Percentiles rank a stretch among this genome's conserved stretches.
Evolutionary conservation across 2,888 invertebrate genomes (phyloP).

Genomic region (Napeogenes sylphis): DNA sequence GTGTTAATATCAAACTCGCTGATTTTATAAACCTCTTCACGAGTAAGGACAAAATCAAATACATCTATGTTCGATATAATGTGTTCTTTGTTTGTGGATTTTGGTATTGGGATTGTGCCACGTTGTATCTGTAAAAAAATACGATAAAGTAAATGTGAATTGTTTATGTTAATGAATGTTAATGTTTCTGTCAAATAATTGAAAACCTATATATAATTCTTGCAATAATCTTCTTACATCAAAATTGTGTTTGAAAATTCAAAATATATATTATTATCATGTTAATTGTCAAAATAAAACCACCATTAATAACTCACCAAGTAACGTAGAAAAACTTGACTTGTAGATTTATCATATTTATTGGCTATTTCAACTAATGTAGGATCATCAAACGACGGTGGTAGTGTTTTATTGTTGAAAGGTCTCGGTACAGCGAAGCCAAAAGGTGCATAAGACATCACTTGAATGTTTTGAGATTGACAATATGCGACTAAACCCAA

Average conservation of each 20-base stretch:
- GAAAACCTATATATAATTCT: too few relatives aligned
- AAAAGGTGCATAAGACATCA: constrained; percentile 13
- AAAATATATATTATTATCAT: too few relatives aligned
- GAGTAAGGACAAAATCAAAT: constrained; percentile 75
- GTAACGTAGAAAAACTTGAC: constrained; percentile 66
- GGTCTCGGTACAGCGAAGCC: constrained; percentile 11
- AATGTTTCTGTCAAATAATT: too few relatives aligned
- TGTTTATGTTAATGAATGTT: too few relatives aligned
- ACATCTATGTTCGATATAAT: constrained; percentile 75
- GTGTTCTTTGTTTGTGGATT: constrained; percentile 73
- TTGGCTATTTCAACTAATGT: constrained; percentile 3
- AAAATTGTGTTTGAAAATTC: too few relatives aligned
- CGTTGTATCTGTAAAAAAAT: constrained; percentile 62
- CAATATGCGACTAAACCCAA: constrained; percentile 17
- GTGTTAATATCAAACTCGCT: constrained; percentile 65
- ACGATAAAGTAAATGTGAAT: not conserved
- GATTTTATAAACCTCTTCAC: constrained; percentile 69
- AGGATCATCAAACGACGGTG: constrained; percentile 17
- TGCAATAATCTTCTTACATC: too few relatives aligned
- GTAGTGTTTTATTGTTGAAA: not conserved
- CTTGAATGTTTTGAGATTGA: constrained; percentile 14
- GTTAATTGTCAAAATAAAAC: too few relatives aligned
- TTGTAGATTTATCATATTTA: constrained; percentile 10
- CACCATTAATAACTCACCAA: constrained; percentile 65
- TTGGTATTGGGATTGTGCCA: constrained; percentile 76